Evolutionary conservation across 2,797 vertebrate genomes (phyloP), one percentile per base, ranked within the genome.

Genomic region (Cyprinodon diabolis): DNA sequence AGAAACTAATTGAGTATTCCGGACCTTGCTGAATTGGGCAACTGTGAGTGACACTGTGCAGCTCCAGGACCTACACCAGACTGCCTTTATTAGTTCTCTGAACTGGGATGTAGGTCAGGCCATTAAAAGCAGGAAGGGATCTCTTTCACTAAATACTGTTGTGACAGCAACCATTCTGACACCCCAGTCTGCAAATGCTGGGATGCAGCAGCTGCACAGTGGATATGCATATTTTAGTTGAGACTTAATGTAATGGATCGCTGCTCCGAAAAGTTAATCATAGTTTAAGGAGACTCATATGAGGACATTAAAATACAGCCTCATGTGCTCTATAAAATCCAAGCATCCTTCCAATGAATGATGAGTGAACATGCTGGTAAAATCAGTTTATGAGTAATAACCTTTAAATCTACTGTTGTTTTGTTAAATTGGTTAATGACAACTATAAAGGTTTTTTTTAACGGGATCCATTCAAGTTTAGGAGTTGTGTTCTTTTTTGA

Each of bases 1-100:
- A 97, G 95, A 82, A 96, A 95, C 97, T 97, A 95, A 95, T 95
- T 97, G 96, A 96, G 96, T 96, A 96, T 97, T 98, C 97, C 96
- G 95, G 96, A 97, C 96, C 95, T 96, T 95, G 96, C 96, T 96
- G 96, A 97, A 95, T 96, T 94, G 94, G 96, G 96, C 95, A 97
- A 96, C 96, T 97, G 97, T 95, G 95, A 95, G 95, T 98, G 97
- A 99, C 97, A 98, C 96, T 96, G 96, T 77, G 92, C 97, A 99
- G 97, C 95, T 95, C 95, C 95, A 91, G 93, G 96, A 97, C 97
- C 96, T 96, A 94, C 96, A 97, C 96, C 96, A 97, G 96, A 95
- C 95, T 91, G 91, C 91, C 91, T 96, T 97, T 97, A 98, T 95
- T 94, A 95, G 95, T 95, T 94, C 96, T 95, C 96, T 96, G 96